These are phyloP conservation scores for Athalia cordata DNA, from an alignment of 2,888 invertebrate species.

Conservation along the genomic window DNA sequence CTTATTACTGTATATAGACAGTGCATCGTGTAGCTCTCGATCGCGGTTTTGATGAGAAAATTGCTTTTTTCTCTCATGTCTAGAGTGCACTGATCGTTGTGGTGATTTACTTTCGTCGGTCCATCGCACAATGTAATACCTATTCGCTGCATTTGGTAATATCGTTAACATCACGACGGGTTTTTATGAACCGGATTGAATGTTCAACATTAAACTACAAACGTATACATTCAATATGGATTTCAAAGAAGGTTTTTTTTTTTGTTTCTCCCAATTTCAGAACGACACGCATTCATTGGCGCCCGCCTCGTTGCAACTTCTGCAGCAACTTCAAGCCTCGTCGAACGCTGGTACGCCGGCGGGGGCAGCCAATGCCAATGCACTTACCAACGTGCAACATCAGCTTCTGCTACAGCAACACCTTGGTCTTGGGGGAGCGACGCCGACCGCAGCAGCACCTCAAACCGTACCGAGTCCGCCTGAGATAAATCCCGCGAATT, in stretches of 20 bases:
- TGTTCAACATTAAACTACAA: not conserved
- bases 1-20: not conserved
- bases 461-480: constrained; percentile 67
- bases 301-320: constrained; percentile 74
- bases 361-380: constrained; percentile 72
- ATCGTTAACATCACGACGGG: constrained; percentile 10
- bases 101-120: constrained; percentile 7
- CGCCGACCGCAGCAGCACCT: constrained; percentile 74
- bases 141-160: constrained; percentile 12
- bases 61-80: constrained; percentile 7
- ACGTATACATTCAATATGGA: not conserved
- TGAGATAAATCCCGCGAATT: constrained; percentile 76
- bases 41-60: constrained; percentile 34
- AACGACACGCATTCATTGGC: constrained; percentile 69
- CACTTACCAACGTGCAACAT: constrained; percentile 70
- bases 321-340: constrained; percentile 75
- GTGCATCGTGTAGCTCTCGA: constrained; percentile 7
- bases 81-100: not conserved
- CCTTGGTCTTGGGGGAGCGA: constrained; percentile 75
- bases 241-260: no score
- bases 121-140: constrained; percentile 6
- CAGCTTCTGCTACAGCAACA: constrained; percentile 72
- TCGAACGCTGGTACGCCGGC: constrained; percentile 71
- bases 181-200: no score
- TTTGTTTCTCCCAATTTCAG: constrained; percentile 52